Percentiles rank a stretch among this genome's conserved stretches.
Conservation (phyloP, 2,888 invertebrate species). For the Mechanitis mazaeus region DNA sequence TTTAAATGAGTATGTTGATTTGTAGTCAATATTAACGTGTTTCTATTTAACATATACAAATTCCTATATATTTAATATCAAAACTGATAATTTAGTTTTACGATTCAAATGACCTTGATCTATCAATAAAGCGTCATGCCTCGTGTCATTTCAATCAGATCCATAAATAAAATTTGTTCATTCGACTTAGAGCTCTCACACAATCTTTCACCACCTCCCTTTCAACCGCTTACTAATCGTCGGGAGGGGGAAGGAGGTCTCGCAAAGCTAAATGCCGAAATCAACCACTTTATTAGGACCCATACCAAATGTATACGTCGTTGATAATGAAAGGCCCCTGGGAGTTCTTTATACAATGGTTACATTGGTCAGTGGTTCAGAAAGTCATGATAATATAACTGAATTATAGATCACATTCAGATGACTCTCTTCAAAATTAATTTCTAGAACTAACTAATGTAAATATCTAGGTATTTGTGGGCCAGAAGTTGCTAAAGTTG, state of each 20-base stretch:
- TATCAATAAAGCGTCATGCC: constrained; percentile 56
- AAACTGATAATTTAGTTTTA: constrained; percentile 37
- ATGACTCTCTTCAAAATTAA: constrained; percentile 34
- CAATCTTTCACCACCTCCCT: constrained; percentile 8
- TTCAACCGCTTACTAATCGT: constrained; percentile 19
- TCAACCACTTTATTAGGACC: constrained; percentile 37
- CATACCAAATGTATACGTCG: constrained; percentile 8
- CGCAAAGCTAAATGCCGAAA: constrained; percentile 37
- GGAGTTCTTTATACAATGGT: constrained; percentile 42
- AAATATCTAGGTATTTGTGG: constrained; percentile 12
- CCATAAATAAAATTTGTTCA: constrained; percentile 37
- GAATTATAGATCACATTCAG: constrained; percentile 50
- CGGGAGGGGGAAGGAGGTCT: constrained; percentile 35
- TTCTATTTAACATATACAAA: background rate
- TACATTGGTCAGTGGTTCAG: constrained; percentile 50
- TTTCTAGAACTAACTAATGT: constrained; percentile 21
- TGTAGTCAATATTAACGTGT: too few relatives aligned
- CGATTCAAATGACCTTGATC: constrained; percentile 36
- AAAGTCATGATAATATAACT: constrained; percentile 61
- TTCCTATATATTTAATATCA: constrained; percentile 15
- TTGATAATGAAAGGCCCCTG: constrained; percentile 10
- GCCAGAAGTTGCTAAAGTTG: constrained; percentile 19
- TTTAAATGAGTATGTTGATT: background rate
- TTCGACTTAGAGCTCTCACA: constrained; percentile 33
- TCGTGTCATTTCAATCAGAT: constrained; percentile 47